A percentile compares a stretch with the other conserved stretches of the same genome.
phyloP scores from a whole-genome alignment of 2,888 invertebrate genomes.

The Barypeithes pellucidus region DNA sequence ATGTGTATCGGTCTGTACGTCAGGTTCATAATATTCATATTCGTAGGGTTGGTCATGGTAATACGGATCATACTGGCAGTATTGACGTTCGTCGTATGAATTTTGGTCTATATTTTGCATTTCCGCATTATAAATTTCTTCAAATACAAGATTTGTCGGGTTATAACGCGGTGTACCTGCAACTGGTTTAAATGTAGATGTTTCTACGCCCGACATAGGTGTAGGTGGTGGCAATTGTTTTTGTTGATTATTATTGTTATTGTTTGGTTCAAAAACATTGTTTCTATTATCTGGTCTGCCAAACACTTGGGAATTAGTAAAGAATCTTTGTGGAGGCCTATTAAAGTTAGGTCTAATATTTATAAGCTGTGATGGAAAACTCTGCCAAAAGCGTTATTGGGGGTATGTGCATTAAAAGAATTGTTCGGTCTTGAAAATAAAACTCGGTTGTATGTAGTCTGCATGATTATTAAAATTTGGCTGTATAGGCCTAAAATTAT shows the following conservation, averaged over 20 bases:
- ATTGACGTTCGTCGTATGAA: too few relatives aligned
- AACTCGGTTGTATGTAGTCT: background rate
- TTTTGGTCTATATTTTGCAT: too few relatives aligned
- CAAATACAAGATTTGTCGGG: too few relatives aligned
- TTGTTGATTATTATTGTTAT: too few relatives aligned
- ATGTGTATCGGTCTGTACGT: too few relatives aligned
- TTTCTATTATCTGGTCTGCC: too few relatives aligned
- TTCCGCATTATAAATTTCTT: too few relatives aligned
- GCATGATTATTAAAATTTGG: too few relatives aligned
- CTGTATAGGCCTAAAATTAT: background rate
- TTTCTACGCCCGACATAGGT: constrained; percentile 11
- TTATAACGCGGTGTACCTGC: too few relatives aligned
- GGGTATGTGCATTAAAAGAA: background rate
- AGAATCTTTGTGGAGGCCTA: background rate
- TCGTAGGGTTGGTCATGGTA: background rate
- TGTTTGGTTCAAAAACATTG: too few relatives aligned
- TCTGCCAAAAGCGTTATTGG: constrained; percentile 2
- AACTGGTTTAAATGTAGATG: background rate
- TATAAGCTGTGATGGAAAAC: constrained; percentile 29
- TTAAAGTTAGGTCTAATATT: constrained; percentile 16
- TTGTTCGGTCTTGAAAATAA: background rate
- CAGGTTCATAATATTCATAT: too few relatives aligned
- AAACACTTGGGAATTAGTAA: constrained; percentile 8
- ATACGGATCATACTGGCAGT: background rate
- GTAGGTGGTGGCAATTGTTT: background rate